Base-by-base conservation (phyloP, 2,113 vertebrate genomes). In the Paradisaea rubra region DNA sequence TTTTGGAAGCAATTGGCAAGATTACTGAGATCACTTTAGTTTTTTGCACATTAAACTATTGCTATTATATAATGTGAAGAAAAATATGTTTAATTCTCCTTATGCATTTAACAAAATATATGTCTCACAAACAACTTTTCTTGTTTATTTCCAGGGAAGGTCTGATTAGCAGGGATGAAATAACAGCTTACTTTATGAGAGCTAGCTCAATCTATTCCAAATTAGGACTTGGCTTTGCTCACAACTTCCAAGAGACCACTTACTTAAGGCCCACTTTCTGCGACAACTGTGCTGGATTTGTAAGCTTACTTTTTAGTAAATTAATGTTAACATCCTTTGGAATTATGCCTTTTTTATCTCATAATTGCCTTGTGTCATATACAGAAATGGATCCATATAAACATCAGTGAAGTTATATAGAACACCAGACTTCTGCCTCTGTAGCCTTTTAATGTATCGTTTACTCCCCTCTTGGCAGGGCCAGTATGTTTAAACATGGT, bases 231-330 rank as follows among this genome's bases (percentile, higher is more conserved):
- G 99, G 99, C 54, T 99, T 99, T 93, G 98, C 98, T 87, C 99
- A 99, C 97, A 99, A 98, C 97, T 99, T 99, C 96, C 99, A 99
- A 95, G 99, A 99, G 95, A 99, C 98, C 81, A 99, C 99, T 74
- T 99, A 99, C 94, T 97, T 99, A 97, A 99, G 99, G 83, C 99
- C 99, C 73, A 99, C 99, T 19, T 99, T 99, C 97, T 99, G 99
- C 21, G 99, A 99, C 97, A 99, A 99, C 98, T 99, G 99, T 94
- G 99, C 99, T 82, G 99, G 99, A 98, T 99, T 99, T 97, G 99
- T 99, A 98, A 98, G 99, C 97, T 91, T 50, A 54, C 53, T 42
- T 76, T 83, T 91, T 86, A 94, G 64, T 76, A 86, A 78, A 94
- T 88, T 76, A 45, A 45, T 37, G 11, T 50, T 77, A 85, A 49